A percentile compares a stretch with the other conserved stretches of the same genome.
phyloP scores from a whole-genome alignment of 2,888 invertebrate species.

The Perithous albicinctus region DNA sequence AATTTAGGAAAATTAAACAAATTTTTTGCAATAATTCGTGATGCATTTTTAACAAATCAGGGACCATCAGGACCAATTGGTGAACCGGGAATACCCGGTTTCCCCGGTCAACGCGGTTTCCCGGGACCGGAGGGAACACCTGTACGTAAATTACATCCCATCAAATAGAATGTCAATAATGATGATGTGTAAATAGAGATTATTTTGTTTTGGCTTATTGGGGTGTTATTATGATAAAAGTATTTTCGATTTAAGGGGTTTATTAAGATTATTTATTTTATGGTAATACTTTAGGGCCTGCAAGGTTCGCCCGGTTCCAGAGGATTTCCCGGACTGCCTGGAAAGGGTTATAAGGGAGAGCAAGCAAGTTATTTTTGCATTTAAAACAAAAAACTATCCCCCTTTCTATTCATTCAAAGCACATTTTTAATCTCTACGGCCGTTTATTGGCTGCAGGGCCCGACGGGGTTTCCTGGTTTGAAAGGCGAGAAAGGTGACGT shows the following conservation, averaged over 20 bases:
- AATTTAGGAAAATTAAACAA: not conserved
- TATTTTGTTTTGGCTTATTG: not conserved
- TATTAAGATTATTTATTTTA: slow-evolving; percentile 4
- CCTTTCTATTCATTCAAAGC: not conserved
- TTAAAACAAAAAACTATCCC: slow-evolving; percentile 22
- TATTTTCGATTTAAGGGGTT: not conserved
- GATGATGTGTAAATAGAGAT: not conserved
- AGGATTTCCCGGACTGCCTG: slow-evolving; percentile 84
- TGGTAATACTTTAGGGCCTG: slow-evolving; percentile 81
- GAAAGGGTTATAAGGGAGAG: slow-evolving; percentile 83
- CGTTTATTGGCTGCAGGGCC: slow-evolving; percentile 68
- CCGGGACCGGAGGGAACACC: slow-evolving; percentile 83
- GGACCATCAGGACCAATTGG: slow-evolving; percentile 82
- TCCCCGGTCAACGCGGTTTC: slow-evolving; percentile 84
- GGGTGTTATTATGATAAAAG: not conserved
- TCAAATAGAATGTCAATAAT: not conserved
- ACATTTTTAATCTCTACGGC: not conserved
- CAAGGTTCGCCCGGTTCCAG: slow-evolving; percentile 84
- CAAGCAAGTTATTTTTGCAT: slow-evolving; percentile 59
- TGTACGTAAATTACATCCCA: slow-evolving; percentile 72
- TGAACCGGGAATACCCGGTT: slow-evolving; percentile 83
- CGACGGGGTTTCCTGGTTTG: slow-evolving; percentile 80
- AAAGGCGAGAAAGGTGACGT: slow-evolving; percentile 71
- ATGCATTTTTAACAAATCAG: slow-evolving; percentile 66
- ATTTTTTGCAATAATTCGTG: not conserved